phyloP scores from a whole-genome alignment of 2,888 invertebrate genomes.

The Agriopis leucophaearia region DNA sequence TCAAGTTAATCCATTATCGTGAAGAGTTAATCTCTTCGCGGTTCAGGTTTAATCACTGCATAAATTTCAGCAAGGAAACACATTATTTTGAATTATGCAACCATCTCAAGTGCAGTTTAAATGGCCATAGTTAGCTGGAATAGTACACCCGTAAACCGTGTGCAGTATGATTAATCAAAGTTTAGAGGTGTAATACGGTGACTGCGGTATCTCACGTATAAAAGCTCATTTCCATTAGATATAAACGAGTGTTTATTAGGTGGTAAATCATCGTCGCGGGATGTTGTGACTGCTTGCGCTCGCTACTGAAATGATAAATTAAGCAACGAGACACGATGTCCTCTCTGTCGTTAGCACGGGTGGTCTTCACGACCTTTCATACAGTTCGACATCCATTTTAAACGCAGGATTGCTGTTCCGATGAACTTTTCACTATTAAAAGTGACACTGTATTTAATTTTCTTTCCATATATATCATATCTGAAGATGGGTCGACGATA shows the following conservation, averaged over 20 bases:
- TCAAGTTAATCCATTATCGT: constrained; percentile 35
- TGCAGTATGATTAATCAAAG: constrained; percentile 61
- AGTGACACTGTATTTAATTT: too few species aligned
- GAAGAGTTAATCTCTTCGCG: constrained; percentile 49
- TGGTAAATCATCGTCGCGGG: constrained; percentile 81
- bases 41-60: constrained; percentile 52
- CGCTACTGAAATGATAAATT: constrained; percentile 84
- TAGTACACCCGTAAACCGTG: constrained; percentile 11
- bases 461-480: too few species aligned
- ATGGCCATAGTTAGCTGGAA: constrained; percentile 38
- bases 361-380: constrained; percentile 66
- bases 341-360: constrained; percentile 75
- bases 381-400: constrained; percentile 48
- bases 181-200: constrained; percentile 62
- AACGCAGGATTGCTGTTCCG: constrained; percentile 49
- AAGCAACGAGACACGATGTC: constrained; percentile 75
- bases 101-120: constrained; percentile 23
- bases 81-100: constrained; percentile 49
- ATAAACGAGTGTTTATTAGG: constrained; percentile 81
- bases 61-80: constrained; percentile 54
- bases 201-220: constrained; percentile 78
- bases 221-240: constrained; percentile 83
- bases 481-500: too few species aligned
- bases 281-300: constrained; percentile 79
- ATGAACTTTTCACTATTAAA: too few species aligned